A percentile compares a stretch with the other conserved stretches of the same genome.
phyloP scores from a whole-genome alignment of 1,140 invertebrate genomes.

The Camponotus vicinus region DNA sequence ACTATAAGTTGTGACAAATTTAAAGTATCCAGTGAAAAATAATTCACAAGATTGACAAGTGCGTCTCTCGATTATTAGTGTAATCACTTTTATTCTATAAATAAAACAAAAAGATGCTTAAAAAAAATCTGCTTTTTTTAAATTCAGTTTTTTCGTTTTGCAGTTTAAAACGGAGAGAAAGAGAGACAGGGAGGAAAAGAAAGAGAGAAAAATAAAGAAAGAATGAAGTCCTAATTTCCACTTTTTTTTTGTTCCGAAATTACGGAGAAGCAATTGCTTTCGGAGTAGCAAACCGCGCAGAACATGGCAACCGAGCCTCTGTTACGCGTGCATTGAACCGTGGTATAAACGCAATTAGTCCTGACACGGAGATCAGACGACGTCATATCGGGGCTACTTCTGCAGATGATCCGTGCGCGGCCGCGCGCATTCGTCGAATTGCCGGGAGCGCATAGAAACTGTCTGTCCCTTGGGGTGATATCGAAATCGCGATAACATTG shows the following conservation, averaged over 20 bases:
- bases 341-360: constrained; percentile 62
- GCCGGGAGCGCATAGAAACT: constrained; percentile 65
- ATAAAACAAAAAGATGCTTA: background rate
- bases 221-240: constrained; percentile 1
- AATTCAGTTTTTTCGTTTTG: background rate
- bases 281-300: constrained; percentile 18
- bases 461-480: constrained; percentile 72
- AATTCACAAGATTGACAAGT: too few relatives aligned
- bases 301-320: constrained; percentile 33
- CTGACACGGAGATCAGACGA: constrained; percentile 58
- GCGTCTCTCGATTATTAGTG: background rate
- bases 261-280: constrained; percentile 2
- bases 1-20: too few relatives aligned
- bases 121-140: background rate
- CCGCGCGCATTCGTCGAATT: constrained; percentile 70
- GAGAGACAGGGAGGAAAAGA: background rate
- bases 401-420: constrained; percentile 66
- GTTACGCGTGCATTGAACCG: constrained; percentile 46
- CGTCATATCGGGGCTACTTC: constrained; percentile 55
- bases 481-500: constrained; percentile 60
- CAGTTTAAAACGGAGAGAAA: background rate
- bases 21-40: too few relatives aligned
- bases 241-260: background rate
- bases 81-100: constrained; percentile 5
- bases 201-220: background rate